phyloP scores from a whole-genome alignment of 2,113 vertebrate genomes.

The Gorilla gorilla region DNA sequence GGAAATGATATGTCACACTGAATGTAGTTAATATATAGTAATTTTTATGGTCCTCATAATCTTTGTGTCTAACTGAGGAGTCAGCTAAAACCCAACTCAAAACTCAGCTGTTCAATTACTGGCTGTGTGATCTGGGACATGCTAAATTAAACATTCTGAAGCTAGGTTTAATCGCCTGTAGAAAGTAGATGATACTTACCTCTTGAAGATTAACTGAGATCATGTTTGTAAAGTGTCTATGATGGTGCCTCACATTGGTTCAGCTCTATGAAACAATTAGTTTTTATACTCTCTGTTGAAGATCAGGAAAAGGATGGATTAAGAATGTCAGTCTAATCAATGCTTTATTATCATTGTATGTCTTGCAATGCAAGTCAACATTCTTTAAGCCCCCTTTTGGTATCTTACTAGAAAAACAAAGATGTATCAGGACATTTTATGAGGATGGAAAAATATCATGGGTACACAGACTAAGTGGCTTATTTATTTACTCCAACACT shows the following conservation, averaged over 20 bases:
- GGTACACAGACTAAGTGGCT: not conserved
- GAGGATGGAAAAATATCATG: not conserved
- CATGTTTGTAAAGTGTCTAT: not conserved
- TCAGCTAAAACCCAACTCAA: slow-evolving; percentile 1
- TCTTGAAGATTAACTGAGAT: not conserved
- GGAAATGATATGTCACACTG: not conserved
- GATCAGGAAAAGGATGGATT: not conserved
- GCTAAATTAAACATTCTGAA: not conserved
- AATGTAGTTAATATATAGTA: not conserved
- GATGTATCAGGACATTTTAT: not conserved
- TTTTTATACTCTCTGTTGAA: not conserved
- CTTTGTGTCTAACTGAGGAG: not conserved
- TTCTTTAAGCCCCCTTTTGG: not conserved
- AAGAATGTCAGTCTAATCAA: not conserved
- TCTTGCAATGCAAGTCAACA: not conserved
- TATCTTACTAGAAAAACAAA: not conserved
- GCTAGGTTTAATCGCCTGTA: not conserved
- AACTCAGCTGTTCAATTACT: not conserved
- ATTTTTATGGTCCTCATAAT: not conserved
- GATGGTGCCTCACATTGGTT: not conserved
- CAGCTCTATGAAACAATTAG: not conserved
- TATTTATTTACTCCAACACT: not conserved
- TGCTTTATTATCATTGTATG: not conserved
- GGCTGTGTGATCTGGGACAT: not conserved
- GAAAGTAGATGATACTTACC: not conserved